Percentiles rank a stretch among this genome's conserved stretches.
These are phyloP conservation scores for Eupsittula cactorum DNA, from an alignment of 2,113 vertebrate species.

Conservation along the genomic window DNA sequence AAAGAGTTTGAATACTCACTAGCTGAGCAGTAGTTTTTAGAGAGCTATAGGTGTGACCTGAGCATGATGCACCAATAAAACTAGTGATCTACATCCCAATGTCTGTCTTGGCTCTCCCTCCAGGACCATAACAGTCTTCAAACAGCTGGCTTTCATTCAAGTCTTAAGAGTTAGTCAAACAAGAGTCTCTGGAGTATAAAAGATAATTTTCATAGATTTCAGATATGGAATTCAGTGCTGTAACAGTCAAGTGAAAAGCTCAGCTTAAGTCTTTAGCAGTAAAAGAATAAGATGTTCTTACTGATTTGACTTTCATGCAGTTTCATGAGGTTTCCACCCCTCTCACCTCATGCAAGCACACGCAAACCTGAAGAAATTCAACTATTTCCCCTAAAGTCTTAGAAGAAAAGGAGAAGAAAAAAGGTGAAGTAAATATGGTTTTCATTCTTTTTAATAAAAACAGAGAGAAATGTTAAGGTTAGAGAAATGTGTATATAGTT, in stretches of 20 bases:
- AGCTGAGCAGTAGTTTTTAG: neutral
- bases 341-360: neutral
- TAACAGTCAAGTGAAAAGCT: neutral
- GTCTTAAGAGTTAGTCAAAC: neutral
- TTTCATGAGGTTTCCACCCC: neutral
- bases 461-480: neutral
- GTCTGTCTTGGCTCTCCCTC: neutral
- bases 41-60: neutral
- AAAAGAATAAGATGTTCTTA: neutral
- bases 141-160: neutral
- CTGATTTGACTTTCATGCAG: neutral
- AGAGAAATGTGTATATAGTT: neutral
- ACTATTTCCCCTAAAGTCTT: neutral
- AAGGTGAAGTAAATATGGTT: rapidly evolving
- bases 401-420: neutral
- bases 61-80: neutral
- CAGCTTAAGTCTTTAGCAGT: neutral
- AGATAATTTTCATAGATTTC: neutral
- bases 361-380: neutral
- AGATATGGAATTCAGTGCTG: neutral
- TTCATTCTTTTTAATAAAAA: neutral
- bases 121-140: neutral
- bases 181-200: neutral
- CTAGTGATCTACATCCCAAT: neutral
- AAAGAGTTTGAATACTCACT: neutral